Evolutionary conservation across 1,140 invertebrate species (phyloP), one percentile per base, ranked within the genome.

Genomic region (Bacillus rossius): DNA sequence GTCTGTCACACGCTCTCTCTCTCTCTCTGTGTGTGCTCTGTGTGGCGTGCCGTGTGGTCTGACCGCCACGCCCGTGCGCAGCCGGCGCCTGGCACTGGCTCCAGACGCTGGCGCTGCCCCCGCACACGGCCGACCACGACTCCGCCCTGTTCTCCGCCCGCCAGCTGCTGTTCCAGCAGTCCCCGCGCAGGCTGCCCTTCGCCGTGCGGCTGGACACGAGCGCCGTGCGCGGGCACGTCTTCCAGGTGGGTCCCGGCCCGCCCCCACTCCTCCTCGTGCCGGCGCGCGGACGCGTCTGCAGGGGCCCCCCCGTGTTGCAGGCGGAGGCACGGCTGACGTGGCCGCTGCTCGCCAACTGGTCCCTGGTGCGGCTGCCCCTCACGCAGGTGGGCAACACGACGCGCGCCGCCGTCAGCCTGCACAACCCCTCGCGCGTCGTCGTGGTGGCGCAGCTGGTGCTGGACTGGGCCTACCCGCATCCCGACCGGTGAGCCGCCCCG

Each of bases 381-480:
- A 92, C 90, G 5, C 89, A 92, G 75, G 82, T 93, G 59, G 87
- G 87, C 47, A 91, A 91, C 71, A 79, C 79, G 34, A 84, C 87
- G n/a, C 82, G 85, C 57, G 72, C 77, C 59, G 78, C 79, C 50
- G 69, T 87, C 38, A 78, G 76, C 37, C 65, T 88, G 29, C 67
- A 75, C 56, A 88, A 88, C 75, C 85, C 85, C 38, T 81, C 81
- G 25, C 77, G 75, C 67, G 63, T 65, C 26, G 77, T 79, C 55
- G 59, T 87, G 20, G 64, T 84, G 10, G 69, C 85, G 52, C 85
- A 88, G 59, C 69, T 87, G 40, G 71, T 84, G 8, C 77, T 86
- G 70, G 81, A 85, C 60, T 78, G 74, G 66, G 66, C 73, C 10
- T 76, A 75, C 59, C 71, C 73, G 3, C 26, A 55, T 26, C 63